Evolutionary conservation across 2,113 vertebrate species (phyloP), one percentile per base, ranked within the genome.

Genomic region (Pionites leucogaster): DNA sequence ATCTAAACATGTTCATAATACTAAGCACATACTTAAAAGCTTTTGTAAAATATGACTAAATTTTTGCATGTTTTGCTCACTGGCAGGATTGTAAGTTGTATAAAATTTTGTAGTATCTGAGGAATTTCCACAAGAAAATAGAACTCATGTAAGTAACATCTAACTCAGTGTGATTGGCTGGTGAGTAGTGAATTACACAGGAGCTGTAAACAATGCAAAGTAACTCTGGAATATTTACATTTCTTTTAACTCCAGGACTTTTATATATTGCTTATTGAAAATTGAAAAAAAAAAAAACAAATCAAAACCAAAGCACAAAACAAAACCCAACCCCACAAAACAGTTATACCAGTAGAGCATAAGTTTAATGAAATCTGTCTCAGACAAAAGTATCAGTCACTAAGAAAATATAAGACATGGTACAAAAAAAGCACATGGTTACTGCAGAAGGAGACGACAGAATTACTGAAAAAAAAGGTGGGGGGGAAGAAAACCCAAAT

Each of bases 401-500:
- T 49, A 65, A 70, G 37, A 53, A 92, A 68, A 74, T 63, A 5
- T 27, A 71, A 68, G 10, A 27, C 4, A 8, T 13, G 17, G 46
- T 59, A 79, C 39, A 85, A 3, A 49, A 70, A 81, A 89, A 57
- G 2, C 41, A 68, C 2, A 19, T 5, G 2, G 7, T 17, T 77
- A 42, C 17, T 37, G 13, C 23, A 65, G 29, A 57, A 69, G 14
- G 27, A 62, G 5, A 71, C 22, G 9, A 49, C 12, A 86, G 10
- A 86, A 70, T 39, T 60, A 17, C 11, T 44, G 3, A 16, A 8
- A 72, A 41, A 76, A 35, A 53, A 18, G 8, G 6, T 6, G 13
- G 20, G 2, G 5, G 20, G 22, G 8, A 10, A 10, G 35, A 37
- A 16, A 2, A 0, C 1, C 4, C 6, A 37, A 57, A 59, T 35